A percentile compares a stretch with the other conserved stretches of the same genome.
These are phyloP conservation scores for Arvicola amphibius DNA, from an alignment of 2,797 vertebrate genomes.

Conservation along the genomic window DNA sequence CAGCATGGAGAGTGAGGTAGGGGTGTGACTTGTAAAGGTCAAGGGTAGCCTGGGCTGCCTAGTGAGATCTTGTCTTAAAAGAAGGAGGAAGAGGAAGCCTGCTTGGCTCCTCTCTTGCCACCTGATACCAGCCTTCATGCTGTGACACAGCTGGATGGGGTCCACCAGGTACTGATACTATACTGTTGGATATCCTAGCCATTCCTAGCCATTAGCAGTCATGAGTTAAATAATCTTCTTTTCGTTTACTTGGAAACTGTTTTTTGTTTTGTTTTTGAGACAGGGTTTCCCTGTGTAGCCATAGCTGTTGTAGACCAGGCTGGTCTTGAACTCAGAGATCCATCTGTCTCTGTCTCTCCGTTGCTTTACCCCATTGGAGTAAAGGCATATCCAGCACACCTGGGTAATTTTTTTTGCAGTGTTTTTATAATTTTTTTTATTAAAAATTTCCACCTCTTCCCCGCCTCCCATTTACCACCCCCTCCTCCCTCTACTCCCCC, in stretches of 20 bases:
- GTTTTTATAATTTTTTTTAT: too few species aligned
- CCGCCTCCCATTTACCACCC: too few species aligned
- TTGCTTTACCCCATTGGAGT: too few species aligned
- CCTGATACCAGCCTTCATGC: neutral
- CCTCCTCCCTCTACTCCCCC: too few species aligned
- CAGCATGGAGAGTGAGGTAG: neutral
- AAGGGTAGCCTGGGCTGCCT: neutral
- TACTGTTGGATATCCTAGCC: neutral
- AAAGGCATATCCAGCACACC: neutral
- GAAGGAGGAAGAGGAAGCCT: neutral
- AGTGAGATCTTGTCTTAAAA: neutral
- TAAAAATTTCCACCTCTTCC: too few species aligned
- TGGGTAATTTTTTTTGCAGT: neutral
- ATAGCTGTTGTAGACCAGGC: neutral
- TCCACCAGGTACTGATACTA: too few species aligned
- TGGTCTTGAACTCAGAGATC: neutral
- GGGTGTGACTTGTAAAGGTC: neutral
- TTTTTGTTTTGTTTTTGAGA: neutral
- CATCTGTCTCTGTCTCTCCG: neutral
- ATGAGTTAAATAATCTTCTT: neutral
- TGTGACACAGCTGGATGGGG: too few species aligned
- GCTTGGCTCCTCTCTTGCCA: neutral
- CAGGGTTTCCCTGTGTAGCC: neutral
- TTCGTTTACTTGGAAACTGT: neutral
- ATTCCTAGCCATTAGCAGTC: neutral